Evolutionary conservation across 2,797 vertebrate genomes (phyloP), one percentile per base, ranked within the genome.

Genomic region (Sebastes kiyomatsui): DNA sequence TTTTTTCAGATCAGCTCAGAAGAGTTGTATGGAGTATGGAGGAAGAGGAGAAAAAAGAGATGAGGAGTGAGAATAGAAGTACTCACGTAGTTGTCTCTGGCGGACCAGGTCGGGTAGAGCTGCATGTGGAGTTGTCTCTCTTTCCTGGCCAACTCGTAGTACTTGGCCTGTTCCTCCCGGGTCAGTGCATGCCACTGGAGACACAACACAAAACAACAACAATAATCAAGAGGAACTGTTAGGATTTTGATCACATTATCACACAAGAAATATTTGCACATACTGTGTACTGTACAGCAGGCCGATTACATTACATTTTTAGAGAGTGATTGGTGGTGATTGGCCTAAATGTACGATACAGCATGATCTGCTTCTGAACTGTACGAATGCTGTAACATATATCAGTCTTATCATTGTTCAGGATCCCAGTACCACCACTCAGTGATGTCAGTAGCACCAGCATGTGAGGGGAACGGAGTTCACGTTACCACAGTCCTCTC

Each of bases 51-150:
- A 7, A 28, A 32, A 46, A 32, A 30, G 27, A n/a, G 30, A n/a
- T 5, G 16, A 54, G n/a, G n/a, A 23, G 25, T 11, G 22, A 61
- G 38, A 32, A 14, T 67, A 67, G 58, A 30, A 25, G 61, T 55
- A 94, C 98, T 99, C 94, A 99, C 98, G 1, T 99, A 99, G 96
- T 99, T 99, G 94, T 99, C 98, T 64, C 98, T 92, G 68, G 98
- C 98, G 16, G 98, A 99, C 98, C 98, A 99, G 93, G 98, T 99
- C 0, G 98, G 98, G 93, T 99, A 99, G 5, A 99, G 97, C 93
- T 99, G 98, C 98, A 99, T 99, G 93, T 99, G 98, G 79, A 99
- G 97, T 94, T 99, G 98, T 95, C 98, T 96, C 94, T 99, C 98
- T 87, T 99, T 99, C 72, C 98, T 95, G 70, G 98, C 98, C 94